Percentiles rank a stretch among this genome's conserved stretches.
These are phyloP conservation scores for Anolis carolinensis DNA, from an alignment of 2,113 vertebrate genomes.

Conservation along the genomic window DNA sequence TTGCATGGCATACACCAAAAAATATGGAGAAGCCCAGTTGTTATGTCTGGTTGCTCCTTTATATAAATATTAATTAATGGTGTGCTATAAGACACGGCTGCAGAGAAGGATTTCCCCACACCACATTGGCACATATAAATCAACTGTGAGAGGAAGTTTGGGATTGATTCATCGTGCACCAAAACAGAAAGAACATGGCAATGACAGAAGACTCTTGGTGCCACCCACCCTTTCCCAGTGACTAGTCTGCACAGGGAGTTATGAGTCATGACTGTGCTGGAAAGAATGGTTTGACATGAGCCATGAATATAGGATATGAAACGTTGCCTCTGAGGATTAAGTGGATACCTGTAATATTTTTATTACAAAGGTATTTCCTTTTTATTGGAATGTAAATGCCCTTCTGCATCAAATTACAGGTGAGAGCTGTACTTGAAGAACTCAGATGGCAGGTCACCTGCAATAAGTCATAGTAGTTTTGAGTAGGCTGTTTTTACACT, in stretches of 20 bases:
- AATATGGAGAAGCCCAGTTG: neutral
- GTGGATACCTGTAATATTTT: neutral
- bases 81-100: neutral
- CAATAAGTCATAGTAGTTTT: rapidly evolving
- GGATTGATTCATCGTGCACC: neutral
- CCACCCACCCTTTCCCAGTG: neutral
- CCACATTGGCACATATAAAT: neutral
- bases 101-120: neutral
- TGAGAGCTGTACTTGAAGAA: neutral
- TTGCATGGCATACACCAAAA: neutral
- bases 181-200: neutral
- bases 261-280: neutral
- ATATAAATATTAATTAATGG: neutral
- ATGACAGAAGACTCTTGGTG: neutral
- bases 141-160: neutral
- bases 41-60: neutral
- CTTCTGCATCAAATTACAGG: neutral
- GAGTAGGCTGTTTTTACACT: rapidly evolving
- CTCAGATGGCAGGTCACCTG: neutral
- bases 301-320: neutral
- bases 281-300: neutral
- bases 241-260: neutral
- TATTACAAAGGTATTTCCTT: neutral
- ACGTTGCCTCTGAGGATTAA: neutral
- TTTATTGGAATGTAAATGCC: neutral